Conservation (phyloP, 2,888 invertebrate species). For the Stenoptilia bipunctidactyla region DNA sequence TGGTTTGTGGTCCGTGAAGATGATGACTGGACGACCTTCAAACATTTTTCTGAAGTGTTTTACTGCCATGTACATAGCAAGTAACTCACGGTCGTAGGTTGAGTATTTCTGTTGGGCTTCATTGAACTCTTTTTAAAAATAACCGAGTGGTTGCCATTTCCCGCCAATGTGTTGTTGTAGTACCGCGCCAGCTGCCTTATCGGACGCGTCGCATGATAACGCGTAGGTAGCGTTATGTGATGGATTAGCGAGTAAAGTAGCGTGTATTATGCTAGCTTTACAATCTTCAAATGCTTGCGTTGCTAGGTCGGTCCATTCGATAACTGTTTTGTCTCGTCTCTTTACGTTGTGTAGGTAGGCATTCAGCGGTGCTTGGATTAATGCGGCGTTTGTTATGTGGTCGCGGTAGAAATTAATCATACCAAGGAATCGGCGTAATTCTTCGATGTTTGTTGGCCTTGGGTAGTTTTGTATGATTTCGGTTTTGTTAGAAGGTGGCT, state of each 20-base stretch:
- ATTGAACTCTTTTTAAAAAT: constrained; percentile 18
- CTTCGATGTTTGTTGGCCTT: constrained; percentile 5
- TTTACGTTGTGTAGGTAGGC: constrained; percentile 12
- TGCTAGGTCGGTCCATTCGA: constrained; percentile 15
- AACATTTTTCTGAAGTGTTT: constrained; percentile 15
- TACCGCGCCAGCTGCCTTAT: too few relatives aligned
- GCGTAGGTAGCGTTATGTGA: constrained; percentile 8
- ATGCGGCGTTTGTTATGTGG: constrained; percentile 23
- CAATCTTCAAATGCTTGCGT: constrained; percentile 12
- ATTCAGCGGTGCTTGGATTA: constrained; percentile 21
- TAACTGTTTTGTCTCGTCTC: constrained; percentile 14
- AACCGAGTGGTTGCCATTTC: too few relatives aligned
- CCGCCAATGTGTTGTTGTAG: too few relatives aligned
- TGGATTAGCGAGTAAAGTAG: constrained; percentile 15
- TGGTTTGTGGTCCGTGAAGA: constrained; percentile 5
- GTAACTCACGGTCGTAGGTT: constrained; percentile 16
- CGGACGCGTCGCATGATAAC: too few relatives aligned
- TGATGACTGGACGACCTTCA: constrained; percentile 12
- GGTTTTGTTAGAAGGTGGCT: not conserved
- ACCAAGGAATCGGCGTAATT: constrained; percentile 9
- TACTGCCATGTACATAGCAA: constrained; percentile 16
- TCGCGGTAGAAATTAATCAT: constrained; percentile 27
- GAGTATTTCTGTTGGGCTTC: constrained; percentile 25
- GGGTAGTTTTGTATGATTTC: too few relatives aligned
- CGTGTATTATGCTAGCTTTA: constrained; percentile 19